These are phyloP conservation scores for Leucophenga montana DNA, from an alignment of 2,888 invertebrate species.

Conservation along the genomic window DNA sequence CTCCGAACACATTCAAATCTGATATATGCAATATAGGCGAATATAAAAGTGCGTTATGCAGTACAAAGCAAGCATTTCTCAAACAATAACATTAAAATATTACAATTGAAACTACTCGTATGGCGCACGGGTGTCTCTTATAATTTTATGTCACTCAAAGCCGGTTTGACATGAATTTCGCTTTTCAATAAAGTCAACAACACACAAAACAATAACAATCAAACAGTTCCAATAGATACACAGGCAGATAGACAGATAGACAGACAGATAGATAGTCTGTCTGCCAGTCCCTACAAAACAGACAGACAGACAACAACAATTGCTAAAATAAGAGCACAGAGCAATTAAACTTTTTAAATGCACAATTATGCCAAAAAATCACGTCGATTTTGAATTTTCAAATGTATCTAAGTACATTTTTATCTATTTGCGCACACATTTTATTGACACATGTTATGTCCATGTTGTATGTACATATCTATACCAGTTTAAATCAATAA, in stretches of 20 bases:
- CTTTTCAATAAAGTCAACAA: constrained; percentile 25
- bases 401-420: constrained; percentile 6
- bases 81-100: too few species aligned
- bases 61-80: too few species aligned
- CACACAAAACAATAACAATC: background rate
- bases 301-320: background rate
- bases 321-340: constrained; percentile 10
- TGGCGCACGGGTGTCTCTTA: too few species aligned
- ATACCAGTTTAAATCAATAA: too few species aligned
- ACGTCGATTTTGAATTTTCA: background rate
- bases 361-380: constrained; percentile 9
- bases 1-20: too few species aligned
- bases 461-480: too few species aligned
- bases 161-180: constrained; percentile 63
- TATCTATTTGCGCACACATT: background rate
- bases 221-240: background rate
- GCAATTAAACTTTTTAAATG: constrained; percentile 25
- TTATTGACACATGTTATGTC: background rate
- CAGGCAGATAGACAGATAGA: background rate
- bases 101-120: too few species aligned
- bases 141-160: constrained; percentile 40
- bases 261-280: too few species aligned
- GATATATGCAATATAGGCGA: too few species aligned
- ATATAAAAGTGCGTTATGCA: too few species aligned
- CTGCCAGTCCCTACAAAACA: too few species aligned